These are phyloP conservation scores for Callipepla californica DNA, from an alignment of 2,113 vertebrate species.

Conservation along the genomic window DNA sequence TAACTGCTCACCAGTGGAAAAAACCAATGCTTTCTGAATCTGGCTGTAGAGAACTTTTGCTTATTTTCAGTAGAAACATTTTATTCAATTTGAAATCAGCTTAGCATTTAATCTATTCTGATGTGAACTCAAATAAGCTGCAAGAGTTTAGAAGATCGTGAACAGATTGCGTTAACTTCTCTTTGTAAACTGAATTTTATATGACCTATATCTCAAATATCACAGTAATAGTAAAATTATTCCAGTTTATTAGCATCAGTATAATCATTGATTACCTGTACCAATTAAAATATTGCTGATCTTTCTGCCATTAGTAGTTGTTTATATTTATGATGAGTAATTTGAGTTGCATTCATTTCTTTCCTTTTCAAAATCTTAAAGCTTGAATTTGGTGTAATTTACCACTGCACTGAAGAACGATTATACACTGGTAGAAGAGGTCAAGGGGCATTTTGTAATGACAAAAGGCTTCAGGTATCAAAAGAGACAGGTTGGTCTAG, in stretches of 20 bases:
- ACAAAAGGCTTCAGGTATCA: constrained; percentile 85
- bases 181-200: constrained; percentile 43
- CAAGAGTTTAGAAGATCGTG: background rate
- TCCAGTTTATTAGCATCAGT: constrained; percentile 40
- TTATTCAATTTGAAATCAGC: background rate
- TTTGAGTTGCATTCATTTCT: constrained; percentile 68
- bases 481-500: constrained; percentile 84
- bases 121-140: background rate
- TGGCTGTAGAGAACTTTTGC: background rate
- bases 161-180: constrained; percentile 19
- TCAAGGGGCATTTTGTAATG: constrained; percentile 88
- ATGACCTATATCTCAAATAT: constrained; percentile 25
- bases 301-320: constrained; percentile 72
- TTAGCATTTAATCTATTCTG: background rate
- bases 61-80: background rate
- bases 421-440: constrained; percentile 88
- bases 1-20: background rate
- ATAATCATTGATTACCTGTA: constrained; percentile 57
- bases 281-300: constrained; percentile 64
- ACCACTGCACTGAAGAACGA: constrained; percentile 88
- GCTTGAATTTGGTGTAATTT: constrained; percentile 91
- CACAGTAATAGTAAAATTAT: constrained; percentile 42
- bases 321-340: constrained; percentile 71
- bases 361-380: constrained; percentile 71
- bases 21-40: constrained; percentile 4